Evolutionary conservation across 30 jellyfish, hydroid and myxozoan species (phyloP).

Genomic region (Aurelia coerulea): DNA sequence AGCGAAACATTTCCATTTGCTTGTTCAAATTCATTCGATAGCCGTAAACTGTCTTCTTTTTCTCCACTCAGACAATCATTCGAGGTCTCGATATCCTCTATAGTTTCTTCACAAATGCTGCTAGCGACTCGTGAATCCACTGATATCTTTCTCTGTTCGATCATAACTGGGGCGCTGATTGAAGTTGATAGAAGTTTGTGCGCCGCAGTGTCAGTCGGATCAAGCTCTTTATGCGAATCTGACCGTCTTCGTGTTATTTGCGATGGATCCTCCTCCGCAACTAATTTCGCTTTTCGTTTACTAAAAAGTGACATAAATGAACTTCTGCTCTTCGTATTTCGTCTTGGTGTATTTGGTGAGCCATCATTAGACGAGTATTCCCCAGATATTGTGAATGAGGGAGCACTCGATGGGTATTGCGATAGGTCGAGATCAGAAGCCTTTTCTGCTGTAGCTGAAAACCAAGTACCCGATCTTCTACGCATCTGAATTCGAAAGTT

Average conservation of each 20-base stretch:
- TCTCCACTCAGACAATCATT: not conserved
- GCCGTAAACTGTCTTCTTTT: not conserved
- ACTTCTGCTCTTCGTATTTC: constrained; percentile 33
- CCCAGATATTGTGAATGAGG: constrained; percentile 26
- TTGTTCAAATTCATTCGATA: not conserved
- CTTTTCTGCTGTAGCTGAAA: constrained; percentile 45
- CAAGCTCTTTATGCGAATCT: constrained; percentile 28
- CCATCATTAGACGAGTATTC: constrained; percentile 23
- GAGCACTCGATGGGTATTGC: constrained; percentile 1
- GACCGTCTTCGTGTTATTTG: constrained; percentile 52
- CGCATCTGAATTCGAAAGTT: constrained; percentile 60
- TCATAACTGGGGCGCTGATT: constrained; percentile 36
- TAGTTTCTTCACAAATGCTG: constrained; percentile 48
- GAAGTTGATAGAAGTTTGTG: constrained; percentile 31
- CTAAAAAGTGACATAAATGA: constrained; percentile 53
- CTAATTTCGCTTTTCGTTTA: constrained; percentile 45
- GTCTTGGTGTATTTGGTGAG: constrained; percentile 13
- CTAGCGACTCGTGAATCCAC: constrained; percentile 30
- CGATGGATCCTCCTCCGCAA: constrained; percentile 26
- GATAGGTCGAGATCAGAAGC: constrained; percentile 34
- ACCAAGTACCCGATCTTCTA: constrained; percentile 76
- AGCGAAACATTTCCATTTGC: constrained; percentile 18
- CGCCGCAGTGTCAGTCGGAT: not conserved
- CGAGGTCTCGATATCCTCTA: not conserved
- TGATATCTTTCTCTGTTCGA: constrained; percentile 47